phyloP scores from a whole-genome alignment of 2,797 vertebrate genomes.

The Austrolebias charrua region DNA sequence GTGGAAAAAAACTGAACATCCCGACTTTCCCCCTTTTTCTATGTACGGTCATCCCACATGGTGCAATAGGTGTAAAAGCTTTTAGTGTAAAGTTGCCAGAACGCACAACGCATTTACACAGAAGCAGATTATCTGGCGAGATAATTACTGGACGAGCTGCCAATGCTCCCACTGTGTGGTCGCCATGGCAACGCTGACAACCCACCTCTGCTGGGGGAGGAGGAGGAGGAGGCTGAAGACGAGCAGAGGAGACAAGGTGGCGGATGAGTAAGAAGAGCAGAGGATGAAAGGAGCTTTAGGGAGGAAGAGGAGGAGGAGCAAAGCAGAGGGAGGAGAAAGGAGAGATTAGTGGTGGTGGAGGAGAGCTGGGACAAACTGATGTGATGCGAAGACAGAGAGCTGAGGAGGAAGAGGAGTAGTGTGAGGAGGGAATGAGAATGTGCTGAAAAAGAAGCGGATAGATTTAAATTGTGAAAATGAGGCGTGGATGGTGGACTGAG shows the following conservation, averaged over 20 bases:
- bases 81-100: slow-evolving; percentile 49
- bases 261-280: slow-evolving; percentile 33
- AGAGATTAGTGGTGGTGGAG: slow-evolving; percentile 22
- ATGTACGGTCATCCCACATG: slow-evolving; percentile 21
- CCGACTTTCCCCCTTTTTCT: background rate
- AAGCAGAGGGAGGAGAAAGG: slow-evolving; percentile 19
- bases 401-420: slow-evolving; percentile 28
- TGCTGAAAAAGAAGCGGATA: slow-evolving; percentile 4
- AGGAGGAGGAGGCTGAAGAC: slow-evolving; percentile 31
- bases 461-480: slow-evolving; percentile 5
- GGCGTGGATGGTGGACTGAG: slow-evolving; percentile 39
- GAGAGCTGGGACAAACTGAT: slow-evolving; percentile 20
- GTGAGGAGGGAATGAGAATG: slow-evolving; percentile 19
- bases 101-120: slow-evolving; percentile 8
- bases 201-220: slow-evolving; percentile 67
- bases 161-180: slow-evolving; percentile 65
- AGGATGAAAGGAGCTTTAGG: slow-evolving; percentile 30
- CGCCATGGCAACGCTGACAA: slow-evolving; percentile 61
- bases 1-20: slow-evolving; percentile 11
- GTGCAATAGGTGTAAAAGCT: slow-evolving; percentile 27
- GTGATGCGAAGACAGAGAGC: slow-evolving; percentile 28
- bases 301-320: slow-evolving; percentile 36
- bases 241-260: slow-evolving; percentile 31
- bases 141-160: slow-evolving; percentile 70
- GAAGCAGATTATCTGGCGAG: slow-evolving; percentile 46